These are phyloP conservation scores for Psammodynastes pulverulentus DNA, from an alignment of 2,113 vertebrate species.

Conservation along the genomic window DNA sequence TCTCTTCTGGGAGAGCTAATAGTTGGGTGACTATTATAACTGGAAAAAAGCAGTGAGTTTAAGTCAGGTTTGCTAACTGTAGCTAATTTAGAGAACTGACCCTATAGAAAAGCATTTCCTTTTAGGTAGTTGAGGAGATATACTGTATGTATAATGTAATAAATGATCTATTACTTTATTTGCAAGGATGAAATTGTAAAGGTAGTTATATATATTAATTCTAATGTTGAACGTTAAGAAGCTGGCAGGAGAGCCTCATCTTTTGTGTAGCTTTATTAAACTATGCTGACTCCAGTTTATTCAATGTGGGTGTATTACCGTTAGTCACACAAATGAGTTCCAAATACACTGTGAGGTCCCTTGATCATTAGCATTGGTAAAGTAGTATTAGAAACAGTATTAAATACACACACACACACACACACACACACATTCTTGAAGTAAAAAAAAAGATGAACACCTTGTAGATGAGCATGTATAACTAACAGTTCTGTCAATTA, in stretches of 20 bases:
- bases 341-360: background rate
- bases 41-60: background rate
- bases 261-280: background rate
- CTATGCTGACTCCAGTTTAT: background rate
- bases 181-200: background rate
- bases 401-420: background rate
- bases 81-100: background rate
- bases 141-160: background rate
- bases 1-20: background rate
- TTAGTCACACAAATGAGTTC: background rate
- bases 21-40: background rate
- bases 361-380: background rate
- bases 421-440: background rate
- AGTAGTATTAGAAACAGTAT: background rate
- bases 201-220: background rate
- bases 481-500: background rate
- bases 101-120: background rate
- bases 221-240: background rate
- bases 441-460: background rate
- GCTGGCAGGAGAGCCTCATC: background rate
- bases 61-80: background rate
- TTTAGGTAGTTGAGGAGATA: background rate
- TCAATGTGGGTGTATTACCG: background rate
- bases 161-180: background rate
- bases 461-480: background rate